These are phyloP conservation scores for Amblyjoppa fuscipennis DNA, from an alignment of 2,888 invertebrate species.

Conservation along the genomic window DNA sequence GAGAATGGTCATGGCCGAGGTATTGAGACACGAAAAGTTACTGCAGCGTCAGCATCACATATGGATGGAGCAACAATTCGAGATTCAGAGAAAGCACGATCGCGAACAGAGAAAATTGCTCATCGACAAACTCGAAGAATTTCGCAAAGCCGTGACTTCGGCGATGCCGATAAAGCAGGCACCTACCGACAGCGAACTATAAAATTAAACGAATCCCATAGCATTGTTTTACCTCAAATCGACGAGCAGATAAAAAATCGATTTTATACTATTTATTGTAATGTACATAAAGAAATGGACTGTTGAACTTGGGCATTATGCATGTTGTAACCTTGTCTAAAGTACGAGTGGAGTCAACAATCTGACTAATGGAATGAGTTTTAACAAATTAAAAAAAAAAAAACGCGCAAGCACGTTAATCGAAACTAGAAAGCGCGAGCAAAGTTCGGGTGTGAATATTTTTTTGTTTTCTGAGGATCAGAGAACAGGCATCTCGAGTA, in stretches of 20 bases:
- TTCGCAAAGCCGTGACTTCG: constrained; percentile 59
- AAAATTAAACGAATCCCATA: not conserved
- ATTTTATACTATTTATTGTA: constrained; percentile 9
- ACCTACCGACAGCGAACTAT: not conserved
- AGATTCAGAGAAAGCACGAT: constrained; percentile 74
- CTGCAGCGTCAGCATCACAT: constrained; percentile 73
- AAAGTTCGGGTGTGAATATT: not conserved
- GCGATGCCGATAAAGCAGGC: not conserved
- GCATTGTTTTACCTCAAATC: not conserved
- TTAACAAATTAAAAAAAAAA: not conserved
- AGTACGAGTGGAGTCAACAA: not conserved
- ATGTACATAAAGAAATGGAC: constrained; percentile 9
- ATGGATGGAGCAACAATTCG: constrained; percentile 77
- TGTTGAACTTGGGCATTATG: not conserved
- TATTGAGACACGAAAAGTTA: constrained; percentile 71
- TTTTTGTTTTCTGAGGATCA: not conserved
- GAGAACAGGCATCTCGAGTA: not conserved
- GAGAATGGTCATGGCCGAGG: constrained; percentile 48
- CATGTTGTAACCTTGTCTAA: not conserved
- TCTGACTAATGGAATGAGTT: not conserved
- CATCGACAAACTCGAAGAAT: constrained; percentile 71
- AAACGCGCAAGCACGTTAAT: not conserved
- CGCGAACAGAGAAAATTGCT: constrained; percentile 69
- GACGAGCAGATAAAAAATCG: not conserved
- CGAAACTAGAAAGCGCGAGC: not conserved